Base-by-base conservation (phyloP, 2,113 vertebrate genomes). In the Panurus biarmicus region DNA sequence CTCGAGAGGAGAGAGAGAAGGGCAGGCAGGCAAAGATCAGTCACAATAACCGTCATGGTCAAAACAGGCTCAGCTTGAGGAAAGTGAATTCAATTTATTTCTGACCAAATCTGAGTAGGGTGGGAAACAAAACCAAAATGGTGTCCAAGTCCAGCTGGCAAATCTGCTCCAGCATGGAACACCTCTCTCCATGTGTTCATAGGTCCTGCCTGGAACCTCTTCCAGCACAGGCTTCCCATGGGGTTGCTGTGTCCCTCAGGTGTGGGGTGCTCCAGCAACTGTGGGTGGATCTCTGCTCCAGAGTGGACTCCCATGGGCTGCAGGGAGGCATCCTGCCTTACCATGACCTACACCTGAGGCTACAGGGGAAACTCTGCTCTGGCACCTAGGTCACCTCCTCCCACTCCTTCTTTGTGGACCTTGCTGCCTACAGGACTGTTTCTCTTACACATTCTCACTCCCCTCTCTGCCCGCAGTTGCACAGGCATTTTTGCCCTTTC, bases 401-500 rank as follows among this genome's bases (percentile, higher is more conserved):
- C 5, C 5, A 11, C 11, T 77, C 22, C 11, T 76, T 48, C 69
- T 56, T 14, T 50, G 31, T 1, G 18, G 38, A 12, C 36, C 18
- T 72, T 24, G 45, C 2, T 21, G 23, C 3, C 40, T 23, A 31
- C n/a, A 44, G 62, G 11, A 26, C 2, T 33, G 9, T 24, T 89
- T 33, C 36, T 74, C 10, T 70, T 13, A 29, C 14, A 8, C 25
- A 1, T 33, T 80, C 29, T 69, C 21, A 35, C 18, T 64, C 13
- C 23, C 19, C 6, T 72, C 42, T 50, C 24, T 24, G 11, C 24
- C 24, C 62, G 61, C 33, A 51, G 15, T 31, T 54, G 31, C 24
- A 17, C 24, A 35, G 44, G 14, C 0, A 1, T n/a, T 48, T 67
- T 35, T 33, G 2, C 14, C 25, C n/a, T n/a, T 58, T 64, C 38